Base-by-base conservation (phyloP, 2,797 vertebrate genomes). In the Podarcis siculus region DNA sequence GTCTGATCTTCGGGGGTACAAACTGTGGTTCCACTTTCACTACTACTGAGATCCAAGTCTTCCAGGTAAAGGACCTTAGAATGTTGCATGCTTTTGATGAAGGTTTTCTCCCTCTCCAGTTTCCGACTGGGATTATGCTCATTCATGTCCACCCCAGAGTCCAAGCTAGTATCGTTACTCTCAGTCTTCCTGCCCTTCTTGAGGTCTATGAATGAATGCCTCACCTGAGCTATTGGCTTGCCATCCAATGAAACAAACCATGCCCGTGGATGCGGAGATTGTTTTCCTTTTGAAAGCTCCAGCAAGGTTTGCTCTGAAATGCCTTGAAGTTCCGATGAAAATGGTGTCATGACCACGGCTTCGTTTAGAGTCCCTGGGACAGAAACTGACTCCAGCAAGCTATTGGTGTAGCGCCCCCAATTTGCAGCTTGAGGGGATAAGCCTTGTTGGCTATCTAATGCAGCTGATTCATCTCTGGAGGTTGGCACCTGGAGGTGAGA, bases 181-280 rank as follows among this genome's bases (percentile, higher is more conserved):
- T 98, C 98, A 7, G 97, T 92, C 94, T 89, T 97, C 94, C 96
- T 91, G 86, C 96, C 93, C 95, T 97, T 96, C 96, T 97, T 97
- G 94, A 98, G 97, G 94, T 98, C 97, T 93, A 98, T 97, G 87
- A 98, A 98, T 1, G 97, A 97, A 85, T 98, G 98, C 37, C 97
- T 98, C 92, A 99, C 98, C 95, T 98, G 98, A 6, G 98, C 98
- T 0, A 98, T 97, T 0, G 98, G 98, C 88, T 98, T 98, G 9
- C 98, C 98, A 39, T 99, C 98, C 84, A 99, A 94, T 0, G 98
- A 98, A 13, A 99, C 98, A n/a, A 99, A 99, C 98, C 98, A 99
- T 0, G 98, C 98, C 89, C 98, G 96, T 4, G 98, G 97, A 58
- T 98, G 97, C 0, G 98, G 98, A 19, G 96, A 96, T 0, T 97